Evolutionary conservation across 1,140 invertebrate species (phyloP).

Genomic region (Harpegnathos saltator): DNA sequence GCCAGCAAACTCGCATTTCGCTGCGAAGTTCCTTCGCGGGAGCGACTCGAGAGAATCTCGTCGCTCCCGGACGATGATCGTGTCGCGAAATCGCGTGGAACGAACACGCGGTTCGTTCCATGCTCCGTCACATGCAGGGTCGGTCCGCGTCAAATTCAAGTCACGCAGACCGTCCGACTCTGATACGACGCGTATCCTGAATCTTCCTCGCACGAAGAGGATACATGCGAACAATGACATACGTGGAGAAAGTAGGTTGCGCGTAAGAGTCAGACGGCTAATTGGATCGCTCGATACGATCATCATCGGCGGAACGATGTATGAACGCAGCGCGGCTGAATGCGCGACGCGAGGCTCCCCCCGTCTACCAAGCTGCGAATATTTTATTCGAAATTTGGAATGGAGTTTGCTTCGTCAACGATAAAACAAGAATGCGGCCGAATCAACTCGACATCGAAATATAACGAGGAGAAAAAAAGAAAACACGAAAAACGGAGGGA

Average conservation of each 20-base stretch:
- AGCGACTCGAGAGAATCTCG: not conserved
- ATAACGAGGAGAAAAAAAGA: no score
- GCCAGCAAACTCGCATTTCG: slow-evolving; percentile 24
- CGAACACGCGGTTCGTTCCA: slow-evolving; percentile 9
- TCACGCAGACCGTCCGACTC: slow-evolving; percentile 19
- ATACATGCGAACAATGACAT: not conserved
- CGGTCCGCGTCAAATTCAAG: slow-evolving; percentile 4
- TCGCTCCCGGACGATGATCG: slow-evolving; percentile 59
- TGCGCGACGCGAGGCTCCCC: slow-evolving; percentile 31
- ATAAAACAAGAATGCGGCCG: not conserved
- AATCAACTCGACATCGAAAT: no score
- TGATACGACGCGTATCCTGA: not conserved
- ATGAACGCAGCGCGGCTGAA: slow-evolving; percentile 18
- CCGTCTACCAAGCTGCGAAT: slow-evolving; percentile 37
- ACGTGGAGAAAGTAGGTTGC: slow-evolving; percentile 14
- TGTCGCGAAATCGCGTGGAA: slow-evolving; percentile 38
- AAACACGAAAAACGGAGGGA: no score
- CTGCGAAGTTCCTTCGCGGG: slow-evolving; percentile 28
- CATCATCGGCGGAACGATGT: slow-evolving; percentile 50
- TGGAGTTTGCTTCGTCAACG: not conserved
- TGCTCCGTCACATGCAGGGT: no score
- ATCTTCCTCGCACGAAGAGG: slow-evolving; percentile 32
- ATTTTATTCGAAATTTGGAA: not conserved
- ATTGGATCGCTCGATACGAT: slow-evolving; percentile 48
- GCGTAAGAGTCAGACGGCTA: slow-evolving; percentile 29